These are phyloP conservation scores for Mamestra brassicae DNA, from an alignment of 2,888 invertebrate genomes.

Conservation along the genomic window DNA sequence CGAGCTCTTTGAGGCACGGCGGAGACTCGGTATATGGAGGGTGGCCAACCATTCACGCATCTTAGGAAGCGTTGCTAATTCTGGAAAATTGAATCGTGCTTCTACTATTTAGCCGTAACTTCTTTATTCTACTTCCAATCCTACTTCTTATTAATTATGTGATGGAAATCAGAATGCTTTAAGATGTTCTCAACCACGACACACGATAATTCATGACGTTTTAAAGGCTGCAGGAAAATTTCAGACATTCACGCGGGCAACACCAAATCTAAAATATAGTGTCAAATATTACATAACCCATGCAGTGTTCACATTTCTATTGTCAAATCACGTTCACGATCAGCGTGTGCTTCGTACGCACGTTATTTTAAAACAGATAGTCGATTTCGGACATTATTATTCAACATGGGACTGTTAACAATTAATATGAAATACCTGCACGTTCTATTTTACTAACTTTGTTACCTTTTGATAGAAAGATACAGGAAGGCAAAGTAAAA, in stretches of 20 bases:
- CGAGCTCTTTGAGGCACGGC: too few relatives aligned
- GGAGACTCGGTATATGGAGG: too few relatives aligned
- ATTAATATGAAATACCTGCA: slow-evolving; percentile 61
- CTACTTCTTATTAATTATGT: too few relatives aligned
- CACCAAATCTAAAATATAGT: neutral
- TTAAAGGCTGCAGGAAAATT: neutral
- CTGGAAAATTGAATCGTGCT: too few relatives aligned
- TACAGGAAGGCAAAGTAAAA: slow-evolving; percentile 20
- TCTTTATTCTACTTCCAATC: too few relatives aligned
- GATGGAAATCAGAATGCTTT: neutral
- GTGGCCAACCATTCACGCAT: too few relatives aligned
- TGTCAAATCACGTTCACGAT: slow-evolving; percentile 52
- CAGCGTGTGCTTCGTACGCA: slow-evolving; percentile 33
- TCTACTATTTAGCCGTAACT: too few relatives aligned
- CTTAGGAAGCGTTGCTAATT: too few relatives aligned
- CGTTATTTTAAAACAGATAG: slow-evolving; percentile 56
- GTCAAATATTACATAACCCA: slow-evolving; percentile 51
- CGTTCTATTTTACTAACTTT: slow-evolving; percentile 47
- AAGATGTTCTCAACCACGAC: neutral
- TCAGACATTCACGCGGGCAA: neutral
- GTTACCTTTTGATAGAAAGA: slow-evolving; percentile 32
- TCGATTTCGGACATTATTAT: slow-evolving; percentile 61
- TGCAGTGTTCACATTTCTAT: slow-evolving; percentile 49
- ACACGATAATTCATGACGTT: neutral
- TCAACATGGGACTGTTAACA: slow-evolving; percentile 53